Conservation (phyloP, 2,888 invertebrate species). For the Sialis lutaria region DNA sequence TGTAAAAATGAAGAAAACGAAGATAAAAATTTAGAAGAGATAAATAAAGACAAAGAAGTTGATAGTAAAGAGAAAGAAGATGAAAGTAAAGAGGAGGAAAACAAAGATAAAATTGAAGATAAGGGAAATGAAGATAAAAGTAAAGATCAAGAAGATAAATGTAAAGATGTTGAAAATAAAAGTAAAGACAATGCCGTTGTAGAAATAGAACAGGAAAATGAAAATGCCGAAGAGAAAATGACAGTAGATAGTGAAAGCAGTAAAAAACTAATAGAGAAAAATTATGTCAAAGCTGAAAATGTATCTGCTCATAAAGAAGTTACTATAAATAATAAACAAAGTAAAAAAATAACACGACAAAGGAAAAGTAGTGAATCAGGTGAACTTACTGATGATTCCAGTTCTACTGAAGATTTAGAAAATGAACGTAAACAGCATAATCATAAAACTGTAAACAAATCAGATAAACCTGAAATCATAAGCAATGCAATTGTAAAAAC, state of each 20-base stretch:
- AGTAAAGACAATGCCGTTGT: conserved; percentile 18
- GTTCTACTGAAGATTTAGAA: too few relatives aligned
- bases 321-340: too few relatives aligned
- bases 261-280: background rate
- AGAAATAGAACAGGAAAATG: background rate
- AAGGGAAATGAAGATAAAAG: conserved; percentile 14
- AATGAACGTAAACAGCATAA: too few relatives aligned
- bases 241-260: background rate
- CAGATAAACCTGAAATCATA: too few relatives aligned
- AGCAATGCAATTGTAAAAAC: too few relatives aligned
- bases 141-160: too few relatives aligned
- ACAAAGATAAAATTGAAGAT: conserved; percentile 7
- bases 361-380: too few relatives aligned
- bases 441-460: too few relatives aligned
- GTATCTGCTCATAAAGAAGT: too few relatives aligned
- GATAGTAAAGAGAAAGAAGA: conserved; percentile 12
- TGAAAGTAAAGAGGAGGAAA: conserved; percentile 10
- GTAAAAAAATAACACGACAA: too few relatives aligned
- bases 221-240: background rate
- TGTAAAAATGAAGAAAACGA: conserved; percentile 24
- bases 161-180: conserved; percentile 22
- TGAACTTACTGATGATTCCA: too few relatives aligned
- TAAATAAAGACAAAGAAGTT: conserved; percentile 15
- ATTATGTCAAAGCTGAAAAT: background rate
- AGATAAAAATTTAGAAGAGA: conserved; percentile 9